These are phyloP conservation scores for Hylia prasina DNA, from an alignment of 2,113 vertebrate genomes.

Conservation along the genomic window DNA sequence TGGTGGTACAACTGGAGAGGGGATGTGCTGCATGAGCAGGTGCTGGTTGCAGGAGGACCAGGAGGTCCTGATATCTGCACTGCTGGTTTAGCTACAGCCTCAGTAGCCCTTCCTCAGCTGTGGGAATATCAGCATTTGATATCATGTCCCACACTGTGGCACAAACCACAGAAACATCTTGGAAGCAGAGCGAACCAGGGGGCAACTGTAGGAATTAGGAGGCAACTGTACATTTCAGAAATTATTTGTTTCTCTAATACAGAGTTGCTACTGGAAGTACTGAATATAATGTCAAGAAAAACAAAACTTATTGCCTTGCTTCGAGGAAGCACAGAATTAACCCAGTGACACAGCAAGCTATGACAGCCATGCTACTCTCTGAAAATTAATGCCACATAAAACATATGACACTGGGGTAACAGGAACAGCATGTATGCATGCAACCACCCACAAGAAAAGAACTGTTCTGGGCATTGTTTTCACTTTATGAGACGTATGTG, in stretches of 20 bases:
- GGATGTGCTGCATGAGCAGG: neutral
- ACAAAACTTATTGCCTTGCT: neutral
- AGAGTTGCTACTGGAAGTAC: neutral
- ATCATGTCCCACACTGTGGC: neutral
- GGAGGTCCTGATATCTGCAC: neutral
- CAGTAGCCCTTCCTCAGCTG: neutral
- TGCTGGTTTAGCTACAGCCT: neutral
- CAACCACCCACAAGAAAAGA: neutral
- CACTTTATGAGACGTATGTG: neutral
- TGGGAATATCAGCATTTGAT: neutral
- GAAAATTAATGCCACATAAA: neutral
- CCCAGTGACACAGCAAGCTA: neutral
- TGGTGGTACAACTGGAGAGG: neutral
- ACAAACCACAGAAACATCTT: neutral
- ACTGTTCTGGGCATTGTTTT: neutral
- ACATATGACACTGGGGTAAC: neutral
- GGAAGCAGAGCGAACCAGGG: neutral
- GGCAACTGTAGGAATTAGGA: neutral
- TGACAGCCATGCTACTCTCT: neutral
- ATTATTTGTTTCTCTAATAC: neutral
- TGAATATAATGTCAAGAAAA: neutral
- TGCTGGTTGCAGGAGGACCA: neutral
- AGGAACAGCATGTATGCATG: neutral
- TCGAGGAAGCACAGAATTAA: conserved; percentile 2
- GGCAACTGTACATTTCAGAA: neutral